Conservation (phyloP, 2,888 invertebrate genomes). For the Drosophila pegasa region DNA sequence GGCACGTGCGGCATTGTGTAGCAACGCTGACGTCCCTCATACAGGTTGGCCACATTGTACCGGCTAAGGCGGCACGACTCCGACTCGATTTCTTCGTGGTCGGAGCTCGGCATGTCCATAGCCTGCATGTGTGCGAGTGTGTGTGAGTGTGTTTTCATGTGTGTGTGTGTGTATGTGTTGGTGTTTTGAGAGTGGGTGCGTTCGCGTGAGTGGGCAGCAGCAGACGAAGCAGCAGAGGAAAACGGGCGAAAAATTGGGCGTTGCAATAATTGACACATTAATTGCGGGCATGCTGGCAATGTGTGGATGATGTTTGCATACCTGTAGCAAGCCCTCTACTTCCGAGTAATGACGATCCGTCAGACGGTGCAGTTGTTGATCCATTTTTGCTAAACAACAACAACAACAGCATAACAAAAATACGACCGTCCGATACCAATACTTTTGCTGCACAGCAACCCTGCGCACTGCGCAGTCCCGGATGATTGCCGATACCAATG, state of each 20-base stretch:
- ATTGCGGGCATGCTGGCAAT: conserved; percentile 9
- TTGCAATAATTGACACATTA: conserved; percentile 30
- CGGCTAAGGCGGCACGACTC: conserved; percentile 71
- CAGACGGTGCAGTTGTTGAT: conserved; percentile 73
- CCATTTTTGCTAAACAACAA: conserved; percentile 71
- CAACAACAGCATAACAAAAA: conserved; percentile 61
- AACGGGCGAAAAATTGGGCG: conserved; percentile 50
- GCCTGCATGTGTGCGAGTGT: conserved; percentile 48
- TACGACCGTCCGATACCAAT: conserved; percentile 54
- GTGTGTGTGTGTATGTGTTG: conserved; percentile 32
- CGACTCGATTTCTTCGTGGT: conserved; percentile 68
- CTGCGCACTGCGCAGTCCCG: conserved; percentile 52
- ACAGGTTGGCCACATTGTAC: conserved; percentile 70
- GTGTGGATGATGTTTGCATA: conserved; percentile 30
- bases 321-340: conserved; percentile 71
- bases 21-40: conserved; percentile 76
- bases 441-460: conserved; percentile 48
- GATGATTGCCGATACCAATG: conserved; percentile 17
- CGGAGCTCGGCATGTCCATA: conserved; percentile 74
- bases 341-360: conserved; percentile 76
- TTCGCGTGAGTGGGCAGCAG: conserved; percentile 62
- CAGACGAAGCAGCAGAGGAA: conserved; percentile 30
- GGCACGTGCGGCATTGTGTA: conserved; percentile 82
- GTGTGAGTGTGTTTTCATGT: conserved; percentile 27
- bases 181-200: conserved; percentile 61